Evolutionary conservation across 2,888 invertebrate genomes (phyloP).

Genomic region (Eilema depressum): DNA sequence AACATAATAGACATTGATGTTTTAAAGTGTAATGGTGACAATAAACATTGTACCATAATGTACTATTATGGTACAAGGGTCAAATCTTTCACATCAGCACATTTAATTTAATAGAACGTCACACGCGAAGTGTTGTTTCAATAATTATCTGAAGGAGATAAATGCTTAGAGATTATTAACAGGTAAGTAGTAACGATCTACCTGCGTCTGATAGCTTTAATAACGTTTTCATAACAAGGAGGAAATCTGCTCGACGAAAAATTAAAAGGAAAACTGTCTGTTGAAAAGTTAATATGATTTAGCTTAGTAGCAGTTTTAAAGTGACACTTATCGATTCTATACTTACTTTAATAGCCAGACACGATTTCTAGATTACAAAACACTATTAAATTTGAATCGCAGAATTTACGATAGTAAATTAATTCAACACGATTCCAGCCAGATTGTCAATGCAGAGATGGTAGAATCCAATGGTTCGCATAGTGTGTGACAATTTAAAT

Average conservation of each 20-base stretch:
- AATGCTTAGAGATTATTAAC: neutral
- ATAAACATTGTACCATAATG: neutral
- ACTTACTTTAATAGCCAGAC: neutral
- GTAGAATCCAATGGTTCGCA: too few species aligned
- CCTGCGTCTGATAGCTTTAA: neutral
- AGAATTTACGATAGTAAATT: neutral
- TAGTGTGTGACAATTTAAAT: too few species aligned
- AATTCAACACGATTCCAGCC: too few species aligned
- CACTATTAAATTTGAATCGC: neutral
- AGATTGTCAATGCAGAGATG: too few species aligned
- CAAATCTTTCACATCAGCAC: neutral
- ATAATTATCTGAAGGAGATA: neutral
- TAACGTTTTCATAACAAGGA: neutral
- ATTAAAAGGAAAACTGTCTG: neutral
- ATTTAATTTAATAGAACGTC: constrained; percentile 2
- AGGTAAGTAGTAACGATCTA: neutral
- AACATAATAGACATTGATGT: too few species aligned
- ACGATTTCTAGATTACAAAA: neutral
- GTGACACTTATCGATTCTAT: neutral
- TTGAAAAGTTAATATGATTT: neutral
- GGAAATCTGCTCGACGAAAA: neutral
- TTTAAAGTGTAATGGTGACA: neutral
- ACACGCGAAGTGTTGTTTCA: neutral
- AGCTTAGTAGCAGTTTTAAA: neutral
- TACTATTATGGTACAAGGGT: neutral